Evolutionary conservation across 2,888 invertebrate species (phyloP), one percentile per base, ranked within the genome.

Genomic region (Agrochola lota): DNA sequence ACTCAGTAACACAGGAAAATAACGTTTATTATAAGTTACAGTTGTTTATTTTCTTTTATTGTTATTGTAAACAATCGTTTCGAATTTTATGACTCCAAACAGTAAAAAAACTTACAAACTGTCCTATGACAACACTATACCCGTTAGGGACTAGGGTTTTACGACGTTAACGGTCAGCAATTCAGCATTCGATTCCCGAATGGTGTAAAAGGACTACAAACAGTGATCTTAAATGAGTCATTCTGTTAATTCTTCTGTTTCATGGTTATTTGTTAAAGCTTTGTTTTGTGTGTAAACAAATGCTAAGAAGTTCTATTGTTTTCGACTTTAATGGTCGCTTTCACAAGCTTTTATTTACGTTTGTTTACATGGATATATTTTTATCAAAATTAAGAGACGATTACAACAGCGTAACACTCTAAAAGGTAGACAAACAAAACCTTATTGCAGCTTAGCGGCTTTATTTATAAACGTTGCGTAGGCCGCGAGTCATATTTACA

Each of bases 141-240:
- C 66, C n/a, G 67, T 77, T 60, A 73, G 7, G 43, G 26, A 64
- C 73, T 30, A 71, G 5, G 26, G 43, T 64, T 85, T 83, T 86
- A 86, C 64, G 62, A 83, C 55, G 23, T 15, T 69, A 83, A 71
- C 84, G 83, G 84, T 62, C 17, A 12, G 12, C 1, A 12, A 86
- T 75, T 62, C 17, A 12, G 12, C 1, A 12, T 84, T 75, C 66
- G 59, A 69, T 73, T 55, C 78, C 78, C 26, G 60, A 20, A 2
- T 8, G 35, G 9, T 64, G 71, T 52, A 74, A 30, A 75, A 74
- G 17, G 9, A 59, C n/a, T 49, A 11, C 0, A 23, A 62, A 35
- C 30, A 40, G 26, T 46, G 35, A 23, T 60, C 20, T 63, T 15
- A 59, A 62, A 85, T 49, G 49, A 71, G n/a, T 71, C 30, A 74